phyloP scores from a whole-genome alignment of 30 jellyfish, hydroid and myxozoan genomes.

The Hydra vulgaris region DNA sequence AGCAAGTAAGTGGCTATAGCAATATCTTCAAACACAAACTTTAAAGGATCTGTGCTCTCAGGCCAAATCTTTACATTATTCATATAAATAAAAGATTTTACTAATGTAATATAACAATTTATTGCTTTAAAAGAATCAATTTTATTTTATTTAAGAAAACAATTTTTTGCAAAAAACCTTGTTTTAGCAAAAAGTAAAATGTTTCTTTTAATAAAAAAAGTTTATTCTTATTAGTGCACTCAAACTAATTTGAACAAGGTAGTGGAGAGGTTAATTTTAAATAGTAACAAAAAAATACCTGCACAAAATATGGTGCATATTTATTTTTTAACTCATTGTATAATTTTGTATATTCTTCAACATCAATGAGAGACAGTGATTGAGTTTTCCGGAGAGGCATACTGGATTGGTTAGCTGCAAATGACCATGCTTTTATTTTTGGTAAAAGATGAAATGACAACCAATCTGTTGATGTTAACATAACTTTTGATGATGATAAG shows the following conservation, averaged over 20 bases:
- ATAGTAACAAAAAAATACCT: slow-evolving; percentile 55
- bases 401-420: slow-evolving; percentile 15
- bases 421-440: slow-evolving; percentile 64
- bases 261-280: no score
- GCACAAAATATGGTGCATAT: slow-evolving; percentile 60
- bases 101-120: not conserved
- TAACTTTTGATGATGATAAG: slow-evolving; percentile 30
- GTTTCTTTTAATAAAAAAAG: no score
- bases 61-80: slow-evolving; percentile 63
- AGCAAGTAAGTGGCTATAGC: slow-evolving; percentile 80
- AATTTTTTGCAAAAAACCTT: no score
- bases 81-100: not conserved
- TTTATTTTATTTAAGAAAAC: no score
- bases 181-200: no score
- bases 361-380: slow-evolving; percentile 51
- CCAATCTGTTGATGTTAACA: slow-evolving; percentile 59
- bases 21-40: slow-evolving; percentile 86
- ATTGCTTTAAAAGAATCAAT: not conserved
- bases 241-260: no score
- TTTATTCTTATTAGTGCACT: no score
- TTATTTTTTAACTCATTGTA: slow-evolving; percentile 55
- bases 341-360: slow-evolving; percentile 51
- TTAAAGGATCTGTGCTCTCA: slow-evolving; percentile 91
- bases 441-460: slow-evolving; percentile 37
- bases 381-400: slow-evolving; percentile 19